Percentiles rank a stretch among this genome's conserved stretches.
These are phyloP conservation scores for Frankliniella fusca DNA, from an alignment of 2,888 invertebrate genomes.

Conservation along the genomic window DNA sequence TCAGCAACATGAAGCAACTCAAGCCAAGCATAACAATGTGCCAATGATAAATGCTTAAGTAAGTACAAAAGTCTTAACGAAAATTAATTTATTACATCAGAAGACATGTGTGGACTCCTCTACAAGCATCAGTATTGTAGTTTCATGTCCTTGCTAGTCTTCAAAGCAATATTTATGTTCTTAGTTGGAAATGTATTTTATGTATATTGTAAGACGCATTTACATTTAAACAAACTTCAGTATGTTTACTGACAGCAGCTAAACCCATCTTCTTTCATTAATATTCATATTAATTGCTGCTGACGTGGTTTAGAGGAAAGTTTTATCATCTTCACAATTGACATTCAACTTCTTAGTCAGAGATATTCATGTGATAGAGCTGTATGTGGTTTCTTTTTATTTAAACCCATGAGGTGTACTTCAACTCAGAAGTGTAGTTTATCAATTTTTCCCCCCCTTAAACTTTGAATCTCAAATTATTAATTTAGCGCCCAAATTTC, in stretches of 20 bases:
- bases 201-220: constrained; percentile 1
- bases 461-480: too few relatives aligned
- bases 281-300: not conserved
- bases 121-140: constrained; percentile 19
- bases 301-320: too few relatives aligned
- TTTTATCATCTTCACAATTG: too few relatives aligned
- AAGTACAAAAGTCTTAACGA: constrained; percentile 24
- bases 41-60: constrained; percentile 23
- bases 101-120: constrained; percentile 16
- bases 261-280: not conserved
- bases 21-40: constrained; percentile 26
- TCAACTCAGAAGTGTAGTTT: too few relatives aligned
- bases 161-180: constrained; percentile 22
- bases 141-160: constrained; percentile 15
- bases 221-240: constrained; percentile 1
- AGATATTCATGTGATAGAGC: too few relatives aligned
- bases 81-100: constrained; percentile 11
- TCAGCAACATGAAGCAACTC: constrained; percentile 6
- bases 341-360: too few relatives aligned
- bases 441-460: too few relatives aligned
- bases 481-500: too few relatives aligned
- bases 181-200: not conserved
- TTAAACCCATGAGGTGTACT: too few relatives aligned
- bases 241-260: not conserved
- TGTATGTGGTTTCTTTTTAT: too few relatives aligned